Evolutionary conservation across 2,113 vertebrate species (phyloP).

Genomic region (Heloderma charlesbogerti): DNA sequence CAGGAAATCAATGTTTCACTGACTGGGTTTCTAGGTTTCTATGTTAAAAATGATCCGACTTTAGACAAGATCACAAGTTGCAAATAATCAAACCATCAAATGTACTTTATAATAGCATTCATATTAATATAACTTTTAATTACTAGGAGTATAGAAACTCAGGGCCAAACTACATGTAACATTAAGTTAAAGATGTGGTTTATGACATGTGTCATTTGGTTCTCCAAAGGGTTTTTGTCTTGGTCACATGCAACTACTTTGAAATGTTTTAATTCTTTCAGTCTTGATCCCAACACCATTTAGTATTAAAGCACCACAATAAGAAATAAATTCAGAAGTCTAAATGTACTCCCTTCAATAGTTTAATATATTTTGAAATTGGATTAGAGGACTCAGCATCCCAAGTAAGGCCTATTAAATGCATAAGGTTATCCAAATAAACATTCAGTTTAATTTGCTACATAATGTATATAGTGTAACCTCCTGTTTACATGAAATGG

Average conservation of each 20-base stretch:
- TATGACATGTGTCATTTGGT: neutral
- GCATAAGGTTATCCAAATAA: neutral
- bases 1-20: neutral
- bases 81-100: neutral
- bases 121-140: neutral
- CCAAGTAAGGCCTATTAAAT: conserved; percentile 13
- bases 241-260: neutral
- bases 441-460: conserved; percentile 13
- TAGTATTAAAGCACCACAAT: neutral
- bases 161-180: neutral
- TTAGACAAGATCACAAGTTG: neutral
- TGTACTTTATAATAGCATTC: neutral
- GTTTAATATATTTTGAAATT: neutral
- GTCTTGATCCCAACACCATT: neutral
- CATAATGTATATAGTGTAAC: conserved; percentile 14
- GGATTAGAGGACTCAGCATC: neutral
- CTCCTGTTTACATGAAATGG: conserved; percentile 21
- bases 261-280: neutral
- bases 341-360: neutral
- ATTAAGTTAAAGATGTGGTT: neutral
- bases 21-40: neutral
- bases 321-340: neutral
- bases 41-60: neutral
- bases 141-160: neutral
- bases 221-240: neutral